Evolutionary conservation across 2,888 invertebrate species (phyloP), one percentile per base, ranked within the genome.

Genomic region (Digitonthophagus gazella): DNA sequence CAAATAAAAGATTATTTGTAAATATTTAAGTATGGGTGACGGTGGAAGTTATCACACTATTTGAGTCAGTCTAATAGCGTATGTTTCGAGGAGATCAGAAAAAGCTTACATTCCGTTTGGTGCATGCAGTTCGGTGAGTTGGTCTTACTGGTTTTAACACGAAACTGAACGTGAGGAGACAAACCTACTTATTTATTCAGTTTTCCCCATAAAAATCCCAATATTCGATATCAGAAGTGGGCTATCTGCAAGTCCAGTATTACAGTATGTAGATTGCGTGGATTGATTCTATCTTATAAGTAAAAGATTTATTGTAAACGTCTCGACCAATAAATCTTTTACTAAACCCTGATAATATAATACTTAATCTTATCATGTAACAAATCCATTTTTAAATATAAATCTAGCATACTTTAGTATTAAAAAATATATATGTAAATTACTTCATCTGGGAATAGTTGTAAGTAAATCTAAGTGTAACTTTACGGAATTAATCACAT

Each of bases 111-210:
- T 44, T 44, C 28, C 28, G 28, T 44, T 44, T 11, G 28, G 28
- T 44, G 28, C 28, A 44, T 44, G 28, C 28, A 44, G 28, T 44
- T 44, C 28, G 28, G 28, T 44, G 28, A 44, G 28, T 44, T 44
- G 28, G 11, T 44, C 28, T 44, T 44, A 44, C 28, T 44, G 28
- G 28, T 44, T 8, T 44, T 44, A 44, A 44, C 28, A 44, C 28
- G 11, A 44, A 44, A 44, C 28, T 44, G 28, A 44, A 44, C 11
- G 28, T 44, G 28, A 44, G 28, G 11, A 44, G 19, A 61, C 61
- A 61, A 61, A 61, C 61, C 61, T 61, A 61, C 19, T 61, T 18
- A 20, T 61, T 61, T 61, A 61, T 61, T 61, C 61, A 20, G 61
- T 19, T 16, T 20, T 61, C 18, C 61, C 20, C 19, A 44, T 44